A percentile compares a stretch with the other conserved stretches of the same genome.
Conservation (phyloP, 2,888 invertebrate genomes). For the Acholoe squamosa region DNA sequence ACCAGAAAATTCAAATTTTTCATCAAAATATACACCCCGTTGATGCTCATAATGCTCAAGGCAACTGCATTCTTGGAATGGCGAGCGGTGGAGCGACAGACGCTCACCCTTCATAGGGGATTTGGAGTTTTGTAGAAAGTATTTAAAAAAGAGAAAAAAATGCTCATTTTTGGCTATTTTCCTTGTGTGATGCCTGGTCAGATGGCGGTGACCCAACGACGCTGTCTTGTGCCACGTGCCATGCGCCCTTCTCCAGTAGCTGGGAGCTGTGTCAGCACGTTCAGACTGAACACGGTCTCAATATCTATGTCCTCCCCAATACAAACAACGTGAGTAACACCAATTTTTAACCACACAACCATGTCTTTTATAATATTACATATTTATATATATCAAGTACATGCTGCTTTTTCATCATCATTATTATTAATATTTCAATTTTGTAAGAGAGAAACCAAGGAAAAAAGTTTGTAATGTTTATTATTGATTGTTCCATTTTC, state of each 20-base stretch:
- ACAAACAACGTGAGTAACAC: constrained; percentile 61
- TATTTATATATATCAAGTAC: too few species aligned
- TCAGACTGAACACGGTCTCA: constrained; percentile 65
- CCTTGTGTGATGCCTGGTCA: constrained; percentile 25
- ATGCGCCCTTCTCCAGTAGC: constrained; percentile 58
- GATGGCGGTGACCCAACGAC: constrained; percentile 62
- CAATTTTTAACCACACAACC: constrained; percentile 54
- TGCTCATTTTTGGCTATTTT: constrained; percentile 17
- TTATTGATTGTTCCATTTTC: constrained; percentile 22
- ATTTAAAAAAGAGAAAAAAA: not conserved
- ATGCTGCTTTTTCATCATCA: not conserved
- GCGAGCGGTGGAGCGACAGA: not conserved
- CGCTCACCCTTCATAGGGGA: not conserved
- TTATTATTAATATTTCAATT: not conserved
- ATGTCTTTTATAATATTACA: constrained; percentile 15
- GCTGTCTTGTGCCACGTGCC: constrained; percentile 66
- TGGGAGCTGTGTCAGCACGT: constrained; percentile 68
- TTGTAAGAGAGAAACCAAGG: not conserved
- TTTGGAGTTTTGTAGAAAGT: not conserved
- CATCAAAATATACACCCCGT: too few species aligned
- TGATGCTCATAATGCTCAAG: too few species aligned
- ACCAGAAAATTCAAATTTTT: too few species aligned
- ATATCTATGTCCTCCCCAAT: constrained; percentile 65
- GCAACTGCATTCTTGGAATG: not conserved
- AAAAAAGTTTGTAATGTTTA: not conserved